Evolutionary conservation across 2,797 vertebrate species (phyloP), one percentile per base, ranked within the genome.

Genomic region (Pithecia hirsuta): DNA sequence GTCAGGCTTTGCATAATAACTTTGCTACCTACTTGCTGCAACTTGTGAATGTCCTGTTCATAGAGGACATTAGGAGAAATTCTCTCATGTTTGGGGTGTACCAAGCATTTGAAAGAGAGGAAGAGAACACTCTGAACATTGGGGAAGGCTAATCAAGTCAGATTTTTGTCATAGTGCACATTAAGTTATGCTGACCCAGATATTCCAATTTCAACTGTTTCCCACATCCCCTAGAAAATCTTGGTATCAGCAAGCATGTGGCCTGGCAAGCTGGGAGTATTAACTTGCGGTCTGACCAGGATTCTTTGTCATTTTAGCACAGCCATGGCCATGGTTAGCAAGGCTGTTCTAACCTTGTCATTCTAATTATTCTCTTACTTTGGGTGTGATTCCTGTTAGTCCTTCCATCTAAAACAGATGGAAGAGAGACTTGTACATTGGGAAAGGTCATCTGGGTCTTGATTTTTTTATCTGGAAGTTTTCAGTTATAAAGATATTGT

Each of bases 181-280:
- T 85, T 91, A 95, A 95, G 59, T 93, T 89, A 70, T 96, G 97
- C 96, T 97, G 98, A 97, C 94, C 80, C 81, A 97, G 79, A 96
- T 94, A 95, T 93, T 96, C 88, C 72, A 87, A 91, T 91, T 86
- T 93, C 90, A 92, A 76, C 96, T 92, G 46, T 94, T 97, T 97
- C 91, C 96, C 95, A 96, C 94, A 95, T 48, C 48, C 91, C 36
- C n/a, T 61, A 84, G 74, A 96, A 98, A 97, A 92, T 33, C 89
- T 89, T 97, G 89, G 36, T 76, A 95, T 97, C 97, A 98, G 97
- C 98, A 97, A 92, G 80, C 78, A 39, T 96, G 97, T 95, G 97
- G 97, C 91, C 96, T 96, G 92, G 97, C 46, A 41, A 96, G 86
- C 89, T 52, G 89, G 46, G 81, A 96, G 74, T 83, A 85, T 82